phyloP scores from a whole-genome alignment of 2,113 vertebrate genomes.

The Geococcyx californianus region DNA sequence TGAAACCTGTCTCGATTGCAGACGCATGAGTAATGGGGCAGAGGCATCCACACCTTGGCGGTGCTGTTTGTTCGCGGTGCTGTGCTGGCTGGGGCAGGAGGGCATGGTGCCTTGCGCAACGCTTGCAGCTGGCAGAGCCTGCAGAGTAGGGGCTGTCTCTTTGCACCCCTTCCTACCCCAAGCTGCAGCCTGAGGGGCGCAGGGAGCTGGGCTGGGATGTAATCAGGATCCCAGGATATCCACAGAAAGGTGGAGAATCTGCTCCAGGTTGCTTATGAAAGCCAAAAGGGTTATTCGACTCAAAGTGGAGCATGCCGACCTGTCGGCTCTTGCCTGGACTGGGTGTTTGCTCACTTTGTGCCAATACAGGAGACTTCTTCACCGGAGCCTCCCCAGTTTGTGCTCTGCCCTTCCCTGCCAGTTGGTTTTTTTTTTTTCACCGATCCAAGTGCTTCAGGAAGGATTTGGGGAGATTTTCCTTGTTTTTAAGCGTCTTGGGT shows the following conservation, averaged over 20 bases:
- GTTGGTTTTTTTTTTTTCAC: neutral
- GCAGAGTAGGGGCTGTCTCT: accelerated
- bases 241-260: neutral
- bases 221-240: neutral
- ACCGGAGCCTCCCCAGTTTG: neutral
- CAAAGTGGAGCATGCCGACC: neutral
- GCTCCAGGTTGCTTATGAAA: neutral
- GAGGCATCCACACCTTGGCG: neutral
- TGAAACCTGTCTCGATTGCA: accelerated
- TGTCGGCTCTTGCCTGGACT: neutral
- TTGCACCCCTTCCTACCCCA: neutral
- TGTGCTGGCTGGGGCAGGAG: neutral
- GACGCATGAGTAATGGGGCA: neutral
- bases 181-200: neutral
- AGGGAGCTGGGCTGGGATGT: neutral
- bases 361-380: neutral
- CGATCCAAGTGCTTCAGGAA: neutral
- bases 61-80: neutral
- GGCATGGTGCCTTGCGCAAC: neutral
- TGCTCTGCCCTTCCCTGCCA: neutral
- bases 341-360: neutral
- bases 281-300: neutral
- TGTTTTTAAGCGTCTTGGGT: neutral
- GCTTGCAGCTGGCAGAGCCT: neutral
- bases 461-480: neutral